Percentiles rank a stretch among this genome's conserved stretches.
Evolutionary conservation across 1,140 invertebrate genomes (phyloP).

Genomic region (Aphaenogaster ashmeadi): DNA sequence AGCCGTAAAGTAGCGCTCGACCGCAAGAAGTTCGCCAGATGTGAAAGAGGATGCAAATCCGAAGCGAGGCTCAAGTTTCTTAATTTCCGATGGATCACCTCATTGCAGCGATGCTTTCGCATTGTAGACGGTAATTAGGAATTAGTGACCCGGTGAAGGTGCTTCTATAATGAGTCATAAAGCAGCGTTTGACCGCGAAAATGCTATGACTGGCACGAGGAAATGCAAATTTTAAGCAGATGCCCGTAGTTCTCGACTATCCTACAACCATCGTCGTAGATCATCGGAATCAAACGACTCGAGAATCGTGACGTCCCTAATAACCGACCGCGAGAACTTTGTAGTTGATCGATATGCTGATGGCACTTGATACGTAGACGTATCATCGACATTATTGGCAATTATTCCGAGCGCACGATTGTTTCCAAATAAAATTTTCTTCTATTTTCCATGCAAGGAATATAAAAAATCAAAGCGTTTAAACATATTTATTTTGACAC

Average conservation of each 20-base stretch:
- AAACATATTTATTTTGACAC: background rate
- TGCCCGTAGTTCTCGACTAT: background rate
- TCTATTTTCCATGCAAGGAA: background rate
- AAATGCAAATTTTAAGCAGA: slow-evolving; percentile 45
- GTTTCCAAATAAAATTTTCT: background rate
- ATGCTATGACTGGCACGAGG: background rate
- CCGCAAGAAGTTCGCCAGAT: slow-evolving; percentile 59
- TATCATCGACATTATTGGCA: background rate
- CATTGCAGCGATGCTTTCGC: slow-evolving; percentile 4
- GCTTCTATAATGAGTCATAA: slow-evolving; percentile 41
- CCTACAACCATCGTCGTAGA: background rate
- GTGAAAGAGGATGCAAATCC: slow-evolving; percentile 51
- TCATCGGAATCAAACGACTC: background rate
- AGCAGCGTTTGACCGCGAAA: slow-evolving; percentile 32
- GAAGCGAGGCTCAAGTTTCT: background rate
- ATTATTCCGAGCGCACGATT: background rate
- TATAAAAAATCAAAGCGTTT: background rate
- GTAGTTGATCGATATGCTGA: slow-evolving; percentile 19
- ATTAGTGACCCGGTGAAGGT: slow-evolving; percentile 5
- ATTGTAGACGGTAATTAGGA: slow-evolving; percentile 33
- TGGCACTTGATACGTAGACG: background rate
- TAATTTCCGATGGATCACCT: slow-evolving; percentile 34
- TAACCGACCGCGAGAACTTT: background rate
- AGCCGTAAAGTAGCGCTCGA: slow-evolving; percentile 62
- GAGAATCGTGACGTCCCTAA: slow-evolving; percentile 48